These are phyloP conservation scores for Stichodactyla mertensii DNA, from an alignment of 64 coral and sea anemone species.

Conservation along the genomic window DNA sequence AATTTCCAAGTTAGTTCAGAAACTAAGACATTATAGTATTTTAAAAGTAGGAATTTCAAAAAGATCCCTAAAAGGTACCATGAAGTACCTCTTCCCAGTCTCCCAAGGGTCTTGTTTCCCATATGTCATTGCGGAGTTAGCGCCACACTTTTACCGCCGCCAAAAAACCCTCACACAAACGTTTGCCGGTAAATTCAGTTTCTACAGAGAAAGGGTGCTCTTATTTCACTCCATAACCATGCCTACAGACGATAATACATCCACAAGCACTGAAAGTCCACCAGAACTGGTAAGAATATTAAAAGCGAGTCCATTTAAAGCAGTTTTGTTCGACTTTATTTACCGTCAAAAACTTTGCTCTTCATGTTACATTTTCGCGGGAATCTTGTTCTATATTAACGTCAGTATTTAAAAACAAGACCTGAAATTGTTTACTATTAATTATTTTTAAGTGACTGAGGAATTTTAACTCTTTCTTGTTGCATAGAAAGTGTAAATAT, in stretches of 20 bases:
- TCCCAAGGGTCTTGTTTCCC: conserved; percentile 3
- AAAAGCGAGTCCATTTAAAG: not conserved
- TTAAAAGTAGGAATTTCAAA: not conserved
- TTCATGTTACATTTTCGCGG: conserved; percentile 13
- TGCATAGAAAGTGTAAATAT: not conserved
- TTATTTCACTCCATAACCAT: conserved; percentile 39
- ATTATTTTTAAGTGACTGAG: not conserved
- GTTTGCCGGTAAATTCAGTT: not conserved
- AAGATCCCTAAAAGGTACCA: not conserved
- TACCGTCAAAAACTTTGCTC: not conserved
- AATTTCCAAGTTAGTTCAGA: not conserved
- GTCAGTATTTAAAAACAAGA: not conserved
- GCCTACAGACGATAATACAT: conserved; percentile 58
- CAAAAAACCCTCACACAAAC: conserved; percentile 31
- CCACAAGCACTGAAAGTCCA: conserved; percentile 78
- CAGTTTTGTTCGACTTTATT: not conserved
- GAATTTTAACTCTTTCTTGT: not conserved
- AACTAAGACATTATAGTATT: too few relatives aligned
- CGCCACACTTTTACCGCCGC: conserved; percentile 27
- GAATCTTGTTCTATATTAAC: not conserved
- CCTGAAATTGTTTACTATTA: not conserved
- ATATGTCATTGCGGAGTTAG: not conserved
- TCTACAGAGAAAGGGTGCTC: not conserved
- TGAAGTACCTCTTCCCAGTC: not conserved
- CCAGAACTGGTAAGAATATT: conserved; percentile 57